These are phyloP conservation scores for Eutrigla gurnardus DNA, from an alignment of 2,797 vertebrate species.

Conservation along the genomic window DNA sequence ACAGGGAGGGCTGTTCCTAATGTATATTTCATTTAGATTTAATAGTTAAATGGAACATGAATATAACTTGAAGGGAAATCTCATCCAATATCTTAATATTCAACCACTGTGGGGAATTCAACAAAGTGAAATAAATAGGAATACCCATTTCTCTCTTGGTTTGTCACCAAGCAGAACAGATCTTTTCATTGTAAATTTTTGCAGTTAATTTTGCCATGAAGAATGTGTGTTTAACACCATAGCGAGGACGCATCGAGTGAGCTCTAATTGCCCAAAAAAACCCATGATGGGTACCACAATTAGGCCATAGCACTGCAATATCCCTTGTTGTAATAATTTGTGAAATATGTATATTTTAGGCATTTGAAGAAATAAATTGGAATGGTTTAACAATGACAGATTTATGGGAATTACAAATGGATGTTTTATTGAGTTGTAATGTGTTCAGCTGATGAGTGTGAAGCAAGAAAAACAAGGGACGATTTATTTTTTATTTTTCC, in stretches of 20 bases:
- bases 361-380: slow-evolving; percentile 84
- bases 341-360: slow-evolving; percentile 87
- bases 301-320: slow-evolving; percentile 78
- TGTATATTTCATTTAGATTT: slow-evolving; percentile 79
- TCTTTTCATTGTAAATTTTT: slow-evolving; percentile 67
- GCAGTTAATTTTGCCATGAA: slow-evolving; percentile 67
- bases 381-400: slow-evolving; percentile 80
- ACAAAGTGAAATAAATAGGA: slow-evolving; percentile 66
- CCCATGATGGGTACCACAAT: slow-evolving; percentile 63
- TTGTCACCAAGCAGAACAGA: slow-evolving; percentile 47
- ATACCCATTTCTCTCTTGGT: slow-evolving; percentile 46
- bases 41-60: slow-evolving; percentile 61
- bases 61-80: slow-evolving; percentile 59
- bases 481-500: slow-evolving; percentile 4
- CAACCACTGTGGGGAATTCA: slow-evolving; percentile 67
- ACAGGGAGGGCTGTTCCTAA: slow-evolving; percentile 69
- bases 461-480: slow-evolving; percentile 60
- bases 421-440: slow-evolving; percentile 59
- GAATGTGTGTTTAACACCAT: slow-evolving; percentile 56
- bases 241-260: slow-evolving; percentile 38
- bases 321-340: slow-evolving; percentile 84
- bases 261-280: slow-evolving; percentile 70
- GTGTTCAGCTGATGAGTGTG: slow-evolving; percentile 54
- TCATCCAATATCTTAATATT: slow-evolving; percentile 50
- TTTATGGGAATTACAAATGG: slow-evolving; percentile 58